These are phyloP conservation scores for Tonatia bakeri DNA, from an alignment of 2,113 vertebrate genomes.

Conservation along the genomic window DNA sequence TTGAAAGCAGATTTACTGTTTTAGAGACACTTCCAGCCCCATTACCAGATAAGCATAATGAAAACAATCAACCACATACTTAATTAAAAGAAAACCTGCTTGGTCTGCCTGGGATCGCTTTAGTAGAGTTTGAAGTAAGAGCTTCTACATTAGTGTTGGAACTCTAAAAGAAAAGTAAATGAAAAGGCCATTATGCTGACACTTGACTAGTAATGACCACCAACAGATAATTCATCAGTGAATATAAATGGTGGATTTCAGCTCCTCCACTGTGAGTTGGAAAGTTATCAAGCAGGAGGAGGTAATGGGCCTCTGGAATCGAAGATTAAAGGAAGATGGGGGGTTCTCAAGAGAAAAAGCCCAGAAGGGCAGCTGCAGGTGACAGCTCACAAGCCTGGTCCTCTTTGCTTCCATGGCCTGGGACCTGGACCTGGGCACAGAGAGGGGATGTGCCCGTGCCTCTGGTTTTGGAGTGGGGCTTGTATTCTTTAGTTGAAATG, in stretches of 20 bases:
- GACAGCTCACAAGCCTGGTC: too few species aligned
- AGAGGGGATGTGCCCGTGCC: background rate
- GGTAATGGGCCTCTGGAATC: background rate
- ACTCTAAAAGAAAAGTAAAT: background rate
- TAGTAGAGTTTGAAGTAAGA: background rate
- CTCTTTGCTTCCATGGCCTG: fast-evolving
- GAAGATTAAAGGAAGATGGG: background rate
- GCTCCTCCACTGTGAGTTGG: background rate
- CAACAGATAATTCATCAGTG: fast-evolving
- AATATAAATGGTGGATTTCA: background rate
- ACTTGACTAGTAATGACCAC: background rate
- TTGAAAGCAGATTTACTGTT: background rate
- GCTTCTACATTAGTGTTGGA: background rate
- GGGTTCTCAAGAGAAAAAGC: background rate
- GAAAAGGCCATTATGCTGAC: background rate
- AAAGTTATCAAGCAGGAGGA: background rate
- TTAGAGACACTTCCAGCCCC: background rate
- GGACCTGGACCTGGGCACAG: background rate
- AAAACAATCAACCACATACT: background rate
- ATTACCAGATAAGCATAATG: background rate
- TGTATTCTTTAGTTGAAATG: background rate
- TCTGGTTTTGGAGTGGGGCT: background rate
- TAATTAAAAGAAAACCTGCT: background rate
- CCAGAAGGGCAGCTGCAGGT: background rate
- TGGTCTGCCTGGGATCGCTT: background rate